Base-by-base conservation (phyloP, 2,888 invertebrate species). In the Drosophila flavopinicola region DNA sequence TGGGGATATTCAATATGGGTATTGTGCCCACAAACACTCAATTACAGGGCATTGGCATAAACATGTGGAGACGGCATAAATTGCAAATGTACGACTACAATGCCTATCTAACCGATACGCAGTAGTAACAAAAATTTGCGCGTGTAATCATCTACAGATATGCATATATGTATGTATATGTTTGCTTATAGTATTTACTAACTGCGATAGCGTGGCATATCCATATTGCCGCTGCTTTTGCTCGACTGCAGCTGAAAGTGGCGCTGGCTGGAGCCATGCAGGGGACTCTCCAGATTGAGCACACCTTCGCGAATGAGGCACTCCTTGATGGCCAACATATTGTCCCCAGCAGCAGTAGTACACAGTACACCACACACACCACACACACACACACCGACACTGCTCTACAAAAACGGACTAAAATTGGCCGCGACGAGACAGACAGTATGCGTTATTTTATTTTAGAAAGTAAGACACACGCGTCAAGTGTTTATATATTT, bases 221-320 rank as follows among this genome's bases (percentile, higher is more conserved):
- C 86, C 84, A 84, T 73, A 41, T 68, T 68, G 74, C 78, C 76
- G 74, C 71, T 78, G 47, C 83, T 82, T 52, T 72, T 78, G 70
- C 82, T 85, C 9, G 64, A 51, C 45, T 78, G 63, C 52, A 80
- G 57, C 25, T 67, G 74, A 44, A 75, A 70, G 15, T 76, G 65
- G 6, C 57, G 66, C 33, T 72, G 72, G n/a, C 15, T 42, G 33
- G 60, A 41, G 30, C 30, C 32, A 37, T 70, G 49, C 27, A 47
- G 52, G 53, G 51, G 49, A 27, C 56, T 64, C 65, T 80, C 80
- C 59, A 87, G 66, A 75, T 88, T 89, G 38, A 89, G 79, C 23
- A 88, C 88, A 73, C 89, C 89, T 80, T 89, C 89, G 44, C 89
- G 89, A 66, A 89, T 89, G 13, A 89, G 66, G 52, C 89, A 89